Evolutionary conservation across 2,888 invertebrate genomes (phyloP), one percentile per base, ranked within the genome.

Genomic region (Xanthia togata): DNA sequence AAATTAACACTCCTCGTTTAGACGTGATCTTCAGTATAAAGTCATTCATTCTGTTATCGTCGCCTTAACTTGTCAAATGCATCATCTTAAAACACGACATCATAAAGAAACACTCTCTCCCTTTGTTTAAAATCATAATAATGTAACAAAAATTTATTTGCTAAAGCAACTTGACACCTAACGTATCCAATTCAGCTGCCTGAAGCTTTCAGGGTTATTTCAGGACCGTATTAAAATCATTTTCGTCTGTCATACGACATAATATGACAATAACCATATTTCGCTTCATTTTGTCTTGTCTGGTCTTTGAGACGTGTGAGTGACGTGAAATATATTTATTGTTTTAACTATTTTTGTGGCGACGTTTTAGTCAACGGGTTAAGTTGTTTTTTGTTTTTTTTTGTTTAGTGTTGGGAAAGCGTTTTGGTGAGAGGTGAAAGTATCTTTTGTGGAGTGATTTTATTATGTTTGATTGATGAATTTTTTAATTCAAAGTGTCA

Each of bases 261-360:
- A 91, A 92, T 90, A 92, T 93, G 93, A 94, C 94, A 93, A 94
- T 94, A 93, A 94, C 92, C 93, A 93, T 92, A 91, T 93, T 92
- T 92, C 88, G 91, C 89, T 92, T 88, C 79, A 87, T 89, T 89
- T 90, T 89, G 88, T 90, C 89, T 87, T 90, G 89, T 90, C 88
- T 87, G 89, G 79, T 87, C 73, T 87, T 88, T 80, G 65, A 87
- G 90, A 90, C 60, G 59, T 77, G 76, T 90, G 90, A 91, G 87
- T 89, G 91, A 89, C 92, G 84, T 91, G 88, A 90, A 86, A 89
- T 91, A 90, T 90, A 84, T 91, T 91, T 91, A 90, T 91, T 91
- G 86, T 88, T 84, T 86, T 75, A 76, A 87, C 90, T 92, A 91
- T 89, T 90, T 91, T 89, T 84, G 78, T 85, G 85, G 65, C 47